Base-by-base conservation (phyloP, 2,888 invertebrate genomes). In the Himalopsyche tibetana region DNA sequence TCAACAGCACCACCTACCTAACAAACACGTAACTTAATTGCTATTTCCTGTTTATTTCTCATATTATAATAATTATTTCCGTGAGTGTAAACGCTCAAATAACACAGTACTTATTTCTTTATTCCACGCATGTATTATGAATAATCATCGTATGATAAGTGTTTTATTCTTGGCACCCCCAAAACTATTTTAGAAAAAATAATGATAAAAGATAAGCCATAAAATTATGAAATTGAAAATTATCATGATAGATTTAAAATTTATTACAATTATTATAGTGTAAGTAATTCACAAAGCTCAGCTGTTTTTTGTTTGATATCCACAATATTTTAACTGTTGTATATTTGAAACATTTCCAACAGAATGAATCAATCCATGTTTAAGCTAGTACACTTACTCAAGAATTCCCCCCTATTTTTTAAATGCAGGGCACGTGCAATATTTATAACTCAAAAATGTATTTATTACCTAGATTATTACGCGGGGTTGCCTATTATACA, bases 21-120 rank as follows among this genome's bases (percentile, higher is more conserved):
- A 45, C 51, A 45, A 51, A 28, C 80, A 80, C 80, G 80, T 42
- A 42, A 80, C 80, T 42, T 80, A 80, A 80, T 80, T 80, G 80
- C 80, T 51, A 51, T 80, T 80, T 80, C 80, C 80, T 80, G 80
- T 80, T 80, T 80, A 80, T 80, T 80, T 80, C 80, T n/a, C 51
- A 45, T 74, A 74, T 74, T 36, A 74, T 74, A 74, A 36, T 80
- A 80, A 80, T 80, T 80, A 51, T 80, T 80, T 80, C 80, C 80
- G 80, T 80, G n/a, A 80, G 80, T 80, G 45, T 80, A 80, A 80
- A 45, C 80, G 51, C 74, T 74, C 36, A 74, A 74, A 36, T 74
- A 74, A 74, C 74, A 74, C 69, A 86, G 82, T 81, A 42, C 86
- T 80, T 36, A 80, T 86, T 63, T 74, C 36, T 36, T 74, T 74